Conservation (phyloP, 2,888 invertebrate genomes). For the Epinotia nisella region DNA sequence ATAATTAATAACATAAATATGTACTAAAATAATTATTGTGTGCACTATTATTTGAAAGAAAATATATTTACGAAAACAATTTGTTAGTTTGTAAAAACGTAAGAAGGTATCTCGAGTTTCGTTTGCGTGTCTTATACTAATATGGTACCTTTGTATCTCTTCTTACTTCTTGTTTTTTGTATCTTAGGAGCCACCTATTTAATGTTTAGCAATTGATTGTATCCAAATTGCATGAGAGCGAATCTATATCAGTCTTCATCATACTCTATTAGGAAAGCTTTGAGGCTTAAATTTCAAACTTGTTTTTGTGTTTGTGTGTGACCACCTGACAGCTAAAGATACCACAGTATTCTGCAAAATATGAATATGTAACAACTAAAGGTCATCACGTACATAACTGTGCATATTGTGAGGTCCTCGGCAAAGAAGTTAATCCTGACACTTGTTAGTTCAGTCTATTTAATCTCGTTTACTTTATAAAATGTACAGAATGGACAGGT, state of each 20-base stretch:
- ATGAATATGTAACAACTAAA: no score
- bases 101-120: conserved; percentile 46
- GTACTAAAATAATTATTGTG: conserved; percentile 57
- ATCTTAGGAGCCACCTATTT: conserved; percentile 15
- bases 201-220: conserved; percentile 44
- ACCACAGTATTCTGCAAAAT: background rate
- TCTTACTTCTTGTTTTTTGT: conserved; percentile 9
- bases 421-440: no score
- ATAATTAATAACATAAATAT: conserved; percentile 53
- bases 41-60: conserved; percentile 60
- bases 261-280: conserved; percentile 49
- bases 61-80: conserved; percentile 52
- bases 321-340: background rate
- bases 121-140: conserved; percentile 43
- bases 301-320: background rate
- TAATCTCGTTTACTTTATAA: no score
- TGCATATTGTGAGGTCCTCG: no score
- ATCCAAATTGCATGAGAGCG: conserved; percentile 32
- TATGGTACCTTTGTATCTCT: background rate
- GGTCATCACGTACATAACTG: no score
- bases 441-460: no score
- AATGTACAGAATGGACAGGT: no score
- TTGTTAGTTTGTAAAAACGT: conserved; percentile 53
- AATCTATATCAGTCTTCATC: conserved; percentile 14
- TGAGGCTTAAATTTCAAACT: conserved; percentile 29